Evolutionary conservation across 1,140 invertebrate species (phyloP).

Genomic region (Ectropis grisescens): DNA sequence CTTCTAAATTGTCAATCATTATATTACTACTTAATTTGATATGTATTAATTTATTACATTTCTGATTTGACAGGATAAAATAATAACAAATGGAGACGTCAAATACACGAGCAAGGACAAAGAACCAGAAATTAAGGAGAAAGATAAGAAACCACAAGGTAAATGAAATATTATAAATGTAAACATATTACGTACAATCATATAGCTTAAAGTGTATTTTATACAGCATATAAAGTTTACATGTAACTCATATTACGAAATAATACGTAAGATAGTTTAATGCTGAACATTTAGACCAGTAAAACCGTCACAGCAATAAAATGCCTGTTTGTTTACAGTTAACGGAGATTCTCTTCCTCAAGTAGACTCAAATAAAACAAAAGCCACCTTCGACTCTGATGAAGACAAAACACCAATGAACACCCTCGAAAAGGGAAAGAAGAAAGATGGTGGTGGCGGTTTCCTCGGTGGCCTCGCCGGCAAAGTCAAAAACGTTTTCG

Average conservation of each 20-base stretch:
- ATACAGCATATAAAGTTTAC: no score
- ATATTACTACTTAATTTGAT: no score
- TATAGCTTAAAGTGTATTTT: no score
- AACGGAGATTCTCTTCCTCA: slow-evolving; percentile 42
- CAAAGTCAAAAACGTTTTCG: slow-evolving; percentile 55
- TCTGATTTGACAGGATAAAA: slow-evolving; percentile 37
- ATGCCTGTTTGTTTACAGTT: no score
- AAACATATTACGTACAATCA: no score
- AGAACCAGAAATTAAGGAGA: slow-evolving; percentile 22
- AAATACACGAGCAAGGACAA: slow-evolving; percentile 38
- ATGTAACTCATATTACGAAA: no score
- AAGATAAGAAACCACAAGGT: slow-evolving; percentile 45
- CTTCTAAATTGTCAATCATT: no score
- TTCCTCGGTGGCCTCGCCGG: slow-evolving; percentile 54
- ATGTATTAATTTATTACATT: no score
- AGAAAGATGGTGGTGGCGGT: slow-evolving; percentile 43
- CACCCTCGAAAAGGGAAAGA: slow-evolving; percentile 56
- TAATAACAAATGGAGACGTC: slow-evolving; percentile 48
- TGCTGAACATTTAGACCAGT: no score
- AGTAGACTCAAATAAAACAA: slow-evolving; percentile 56
- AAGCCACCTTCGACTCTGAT: slow-evolving; percentile 66
- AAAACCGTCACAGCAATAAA: no score
- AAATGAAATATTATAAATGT: no score
- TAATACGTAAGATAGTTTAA: no score
- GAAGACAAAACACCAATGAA: slow-evolving; percentile 64